These are phyloP conservation scores for Chloroceryle inda DNA, from an alignment of 2,797 vertebrate genomes.

Conservation along the genomic window DNA sequence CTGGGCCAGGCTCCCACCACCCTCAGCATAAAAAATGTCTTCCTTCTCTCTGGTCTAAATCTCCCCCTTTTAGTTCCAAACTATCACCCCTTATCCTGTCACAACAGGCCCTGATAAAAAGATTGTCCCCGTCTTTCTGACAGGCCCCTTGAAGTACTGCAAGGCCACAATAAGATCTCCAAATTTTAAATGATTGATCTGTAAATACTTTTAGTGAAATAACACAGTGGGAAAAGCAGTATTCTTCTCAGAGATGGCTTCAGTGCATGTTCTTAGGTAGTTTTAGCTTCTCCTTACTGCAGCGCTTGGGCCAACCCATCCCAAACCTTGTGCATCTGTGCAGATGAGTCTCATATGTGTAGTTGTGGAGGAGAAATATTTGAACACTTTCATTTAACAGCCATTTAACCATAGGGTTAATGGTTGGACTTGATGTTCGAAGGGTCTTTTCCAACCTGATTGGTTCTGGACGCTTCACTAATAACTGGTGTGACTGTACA, in stretches of 20 bases:
- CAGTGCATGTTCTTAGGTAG: neutral
- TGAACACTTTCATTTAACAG: neutral
- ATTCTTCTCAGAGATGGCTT: neutral
- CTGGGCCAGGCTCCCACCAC: neutral
- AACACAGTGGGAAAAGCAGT: neutral
- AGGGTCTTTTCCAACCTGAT: too few relatives aligned
- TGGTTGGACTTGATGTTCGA: too few relatives aligned
- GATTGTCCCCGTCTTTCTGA: neutral
- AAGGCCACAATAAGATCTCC: neutral
- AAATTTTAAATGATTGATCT: neutral
- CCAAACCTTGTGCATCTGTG: neutral
- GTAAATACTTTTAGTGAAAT: neutral
- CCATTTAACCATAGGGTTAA: too few relatives aligned
- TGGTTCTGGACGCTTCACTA: neutral
- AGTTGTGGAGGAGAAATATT: neutral
- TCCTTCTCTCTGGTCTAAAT: neutral
- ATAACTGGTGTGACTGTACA: neutral
- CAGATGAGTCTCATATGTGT: accelerated
- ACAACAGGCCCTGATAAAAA: neutral
- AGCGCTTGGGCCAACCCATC: accelerated
- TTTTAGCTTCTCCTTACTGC: neutral
- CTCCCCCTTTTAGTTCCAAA: neutral
- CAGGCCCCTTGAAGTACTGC: neutral
- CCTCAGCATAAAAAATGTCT: neutral
- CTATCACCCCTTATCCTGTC: neutral